Percentiles rank a stretch among this genome's conserved stretches.
Evolutionary conservation across 2,797 vertebrate species (phyloP).

Genomic region (Ceryle rudis): DNA sequence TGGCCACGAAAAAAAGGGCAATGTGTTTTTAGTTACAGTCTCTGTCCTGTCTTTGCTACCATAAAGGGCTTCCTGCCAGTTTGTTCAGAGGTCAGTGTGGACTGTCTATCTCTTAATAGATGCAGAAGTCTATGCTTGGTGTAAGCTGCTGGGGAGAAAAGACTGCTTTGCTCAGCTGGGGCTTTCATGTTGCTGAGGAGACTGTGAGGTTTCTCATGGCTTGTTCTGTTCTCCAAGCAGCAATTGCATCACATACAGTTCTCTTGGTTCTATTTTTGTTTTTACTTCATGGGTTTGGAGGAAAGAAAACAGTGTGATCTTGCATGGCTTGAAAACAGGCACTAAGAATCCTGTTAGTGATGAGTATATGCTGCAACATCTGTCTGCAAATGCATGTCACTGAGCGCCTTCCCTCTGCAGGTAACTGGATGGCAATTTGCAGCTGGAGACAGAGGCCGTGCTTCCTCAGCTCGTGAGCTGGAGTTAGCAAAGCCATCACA

Average conservation of each 20-base stretch:
- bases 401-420: rapidly evolving
- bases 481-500: background rate
- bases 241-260: too few relatives aligned
- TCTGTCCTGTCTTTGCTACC: background rate
- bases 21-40: rapidly evolving
- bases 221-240: background rate
- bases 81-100: background rate
- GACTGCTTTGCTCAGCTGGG: background rate
- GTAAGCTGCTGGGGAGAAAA: background rate
- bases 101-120: background rate
- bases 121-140: too few relatives aligned
- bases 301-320: background rate
- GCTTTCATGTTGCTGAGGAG: background rate
- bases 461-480: background rate
- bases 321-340: background rate
- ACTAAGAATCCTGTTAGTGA: background rate
- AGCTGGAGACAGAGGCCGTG: background rate
- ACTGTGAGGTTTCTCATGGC: background rate
- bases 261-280: too few relatives aligned
- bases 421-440: rapidly evolving
- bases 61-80: background rate
- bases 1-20: too few relatives aligned
- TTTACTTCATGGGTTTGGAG: background rate
- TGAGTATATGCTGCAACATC: background rate
- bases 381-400: background rate